Percentiles rank a stretch among this genome's conserved stretches.
Conservation (phyloP, 1,140 invertebrate genomes). For the Megalonaias nervosa region DNA sequence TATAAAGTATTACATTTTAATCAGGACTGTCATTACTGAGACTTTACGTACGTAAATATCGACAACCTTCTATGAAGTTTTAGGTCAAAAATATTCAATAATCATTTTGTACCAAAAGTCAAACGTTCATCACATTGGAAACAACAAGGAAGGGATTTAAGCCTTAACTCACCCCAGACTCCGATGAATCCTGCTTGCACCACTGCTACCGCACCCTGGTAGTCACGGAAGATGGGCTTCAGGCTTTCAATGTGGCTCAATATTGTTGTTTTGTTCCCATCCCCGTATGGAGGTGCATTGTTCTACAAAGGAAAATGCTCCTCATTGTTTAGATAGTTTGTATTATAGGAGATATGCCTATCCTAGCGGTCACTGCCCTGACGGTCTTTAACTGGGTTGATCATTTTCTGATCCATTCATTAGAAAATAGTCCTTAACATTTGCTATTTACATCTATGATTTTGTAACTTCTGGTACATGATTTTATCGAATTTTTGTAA, state of each 20-base stretch:
- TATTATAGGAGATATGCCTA: not conserved
- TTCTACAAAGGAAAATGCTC: not conserved
- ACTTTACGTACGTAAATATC: not conserved
- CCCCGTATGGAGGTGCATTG: slow-evolving; percentile 28
- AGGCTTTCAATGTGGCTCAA: slow-evolving; percentile 37
- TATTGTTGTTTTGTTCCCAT: slow-evolving; percentile 29
- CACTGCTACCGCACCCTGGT: slow-evolving; percentile 28
- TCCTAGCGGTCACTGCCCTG: not conserved
- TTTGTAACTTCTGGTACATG: too few species aligned
- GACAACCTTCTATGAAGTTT: too few species aligned
- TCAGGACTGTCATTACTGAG: too few species aligned
- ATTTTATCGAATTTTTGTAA: too few species aligned
- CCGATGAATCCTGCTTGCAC: slow-evolving; percentile 42
- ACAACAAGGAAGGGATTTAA: not conserved
- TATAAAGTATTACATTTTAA: not conserved
- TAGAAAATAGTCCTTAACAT: not conserved
- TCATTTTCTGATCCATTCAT: not conserved
- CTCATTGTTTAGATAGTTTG: not conserved
- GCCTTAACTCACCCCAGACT: slow-evolving; percentile 24
- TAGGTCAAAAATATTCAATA: not conserved
- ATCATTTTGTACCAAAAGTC: not conserved
- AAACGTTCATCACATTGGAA: not conserved
- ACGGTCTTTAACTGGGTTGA: too few species aligned
- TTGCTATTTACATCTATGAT: too few species aligned
- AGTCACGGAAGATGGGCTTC: slow-evolving; percentile 25